Percentiles rank a stretch among this genome's conserved stretches.
These are phyloP conservation scores for Ptyas mucosa DNA, from an alignment of 2,113 vertebrate genomes.

Conservation along the genomic window DNA sequence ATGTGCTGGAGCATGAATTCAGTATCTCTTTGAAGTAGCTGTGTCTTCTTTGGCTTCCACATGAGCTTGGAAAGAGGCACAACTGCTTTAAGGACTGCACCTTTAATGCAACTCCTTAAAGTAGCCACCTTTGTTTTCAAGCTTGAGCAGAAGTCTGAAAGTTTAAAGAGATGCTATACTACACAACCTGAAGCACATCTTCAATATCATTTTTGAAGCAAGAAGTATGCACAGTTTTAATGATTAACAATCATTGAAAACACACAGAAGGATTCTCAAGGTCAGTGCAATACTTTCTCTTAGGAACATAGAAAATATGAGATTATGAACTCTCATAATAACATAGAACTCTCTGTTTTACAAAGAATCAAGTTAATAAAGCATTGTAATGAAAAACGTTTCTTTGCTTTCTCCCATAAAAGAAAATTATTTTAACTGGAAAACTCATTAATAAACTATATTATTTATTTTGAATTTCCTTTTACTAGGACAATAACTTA, in stretches of 20 bases:
- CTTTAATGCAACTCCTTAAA: neutral
- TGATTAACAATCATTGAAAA: neutral
- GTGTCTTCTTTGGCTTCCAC: neutral
- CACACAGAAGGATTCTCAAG: neutral
- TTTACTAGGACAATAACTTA: neutral
- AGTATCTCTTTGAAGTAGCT: neutral
- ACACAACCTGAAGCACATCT: neutral
- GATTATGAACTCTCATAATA: neutral
- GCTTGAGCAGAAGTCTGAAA: neutral
- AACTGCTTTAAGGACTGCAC: neutral
- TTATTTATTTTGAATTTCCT: neutral
- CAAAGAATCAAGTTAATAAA: neutral
- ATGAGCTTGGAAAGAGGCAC: neutral
- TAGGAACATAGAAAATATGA: neutral
- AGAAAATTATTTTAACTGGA: neutral
- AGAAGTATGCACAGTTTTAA: neutral
- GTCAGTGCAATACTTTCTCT: neutral
- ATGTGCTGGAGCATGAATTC: neutral
- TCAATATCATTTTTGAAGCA: neutral
- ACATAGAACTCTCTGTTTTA: neutral
- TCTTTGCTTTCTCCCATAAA: too few relatives aligned
- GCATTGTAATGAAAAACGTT: neutral
- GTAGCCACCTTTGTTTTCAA: neutral
- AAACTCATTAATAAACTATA: neutral
- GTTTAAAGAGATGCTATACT: neutral